phyloP scores from a whole-genome alignment of 2,797 vertebrate genomes.

The Acanthurus lineatus region DNA sequence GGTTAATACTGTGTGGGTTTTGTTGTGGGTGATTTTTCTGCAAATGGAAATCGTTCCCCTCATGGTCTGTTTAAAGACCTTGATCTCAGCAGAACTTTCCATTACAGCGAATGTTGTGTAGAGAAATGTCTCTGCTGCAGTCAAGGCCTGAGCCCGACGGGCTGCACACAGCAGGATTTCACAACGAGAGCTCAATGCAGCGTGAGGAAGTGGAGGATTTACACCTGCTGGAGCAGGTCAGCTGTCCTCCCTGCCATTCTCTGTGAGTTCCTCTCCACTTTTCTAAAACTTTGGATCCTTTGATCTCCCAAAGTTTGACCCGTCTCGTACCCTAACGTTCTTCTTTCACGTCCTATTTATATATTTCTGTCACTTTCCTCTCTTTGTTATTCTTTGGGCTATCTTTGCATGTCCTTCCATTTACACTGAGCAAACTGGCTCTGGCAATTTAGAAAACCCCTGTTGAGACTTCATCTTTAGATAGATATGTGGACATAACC shows the following conservation, averaged over 20 bases:
- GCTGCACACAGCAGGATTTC: constrained; percentile 49
- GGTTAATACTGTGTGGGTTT: constrained; percentile 18
- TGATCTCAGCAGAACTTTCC: constrained; percentile 61
- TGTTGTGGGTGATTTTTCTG: constrained; percentile 22
- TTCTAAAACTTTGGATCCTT: constrained; percentile 6
- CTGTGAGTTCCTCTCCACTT: constrained; percentile 14
- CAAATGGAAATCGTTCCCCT: constrained; percentile 48
- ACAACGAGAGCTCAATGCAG: constrained; percentile 51
- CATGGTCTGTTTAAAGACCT: constrained; percentile 57
- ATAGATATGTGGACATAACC: constrained; percentile 11
- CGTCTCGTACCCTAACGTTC: constrained; percentile 12
- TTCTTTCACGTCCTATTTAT: constrained; percentile 16
- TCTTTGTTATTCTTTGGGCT: constrained; percentile 20
- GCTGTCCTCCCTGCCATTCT: constrained; percentile 22
- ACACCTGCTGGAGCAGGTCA: constrained; percentile 53
- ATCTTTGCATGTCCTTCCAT: constrained; percentile 2
- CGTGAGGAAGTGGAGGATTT: constrained; percentile 48
- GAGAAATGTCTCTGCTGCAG: constrained; percentile 47
- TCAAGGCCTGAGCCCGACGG: constrained; percentile 41
- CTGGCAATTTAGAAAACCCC: constrained; percentile 30
- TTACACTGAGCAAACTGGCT: constrained; percentile 22
- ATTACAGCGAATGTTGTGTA: constrained; percentile 45
- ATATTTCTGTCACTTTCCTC: constrained; percentile 3
- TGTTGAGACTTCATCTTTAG: constrained; percentile 14
- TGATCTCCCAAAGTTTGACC: constrained; percentile 10